phyloP scores from a whole-genome alignment of 2,888 invertebrate species.

The Agrotis clavis region DNA sequence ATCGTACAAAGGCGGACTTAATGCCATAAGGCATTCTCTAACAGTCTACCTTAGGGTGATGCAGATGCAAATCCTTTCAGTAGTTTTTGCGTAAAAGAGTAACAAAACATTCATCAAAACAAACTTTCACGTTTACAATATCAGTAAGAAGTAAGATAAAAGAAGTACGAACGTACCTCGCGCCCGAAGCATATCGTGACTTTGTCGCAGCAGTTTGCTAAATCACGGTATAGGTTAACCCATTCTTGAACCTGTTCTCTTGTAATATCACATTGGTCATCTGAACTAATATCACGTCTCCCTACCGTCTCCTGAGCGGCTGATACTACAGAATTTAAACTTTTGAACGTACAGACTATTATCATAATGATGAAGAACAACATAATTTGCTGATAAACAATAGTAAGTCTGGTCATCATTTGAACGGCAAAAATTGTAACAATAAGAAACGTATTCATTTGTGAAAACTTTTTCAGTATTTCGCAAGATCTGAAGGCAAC shows the following conservation, averaged over 20 bases:
- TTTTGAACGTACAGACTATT: slow-evolving; percentile 10
- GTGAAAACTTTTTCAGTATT: background rate
- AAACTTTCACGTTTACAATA: too few relatives aligned
- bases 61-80: too few relatives aligned
- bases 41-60: too few relatives aligned
- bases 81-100: too few relatives aligned
- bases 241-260: slow-evolving; percentile 12
- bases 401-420: background rate
- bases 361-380: slow-evolving; percentile 13
- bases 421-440: background rate
- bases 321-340: slow-evolving; percentile 12
- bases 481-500: slow-evolving; percentile 10
- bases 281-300: background rate
- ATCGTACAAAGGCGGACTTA: too few relatives aligned
- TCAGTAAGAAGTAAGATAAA: too few relatives aligned
- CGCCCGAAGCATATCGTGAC: slow-evolving; percentile 24
- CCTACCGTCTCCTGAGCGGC: background rate
- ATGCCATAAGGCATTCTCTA: too few relatives aligned
- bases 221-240: slow-evolving; percentile 32
- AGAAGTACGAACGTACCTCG: slow-evolving; percentile 13
- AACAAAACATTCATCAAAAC: too few relatives aligned
- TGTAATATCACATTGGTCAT: slow-evolving; percentile 4
- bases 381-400: slow-evolving; percentile 16
- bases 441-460: background rate
- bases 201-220: slow-evolving; percentile 21